Conservation (phyloP, 2,888 invertebrate genomes). For the Callinectes sapidus region DNA sequence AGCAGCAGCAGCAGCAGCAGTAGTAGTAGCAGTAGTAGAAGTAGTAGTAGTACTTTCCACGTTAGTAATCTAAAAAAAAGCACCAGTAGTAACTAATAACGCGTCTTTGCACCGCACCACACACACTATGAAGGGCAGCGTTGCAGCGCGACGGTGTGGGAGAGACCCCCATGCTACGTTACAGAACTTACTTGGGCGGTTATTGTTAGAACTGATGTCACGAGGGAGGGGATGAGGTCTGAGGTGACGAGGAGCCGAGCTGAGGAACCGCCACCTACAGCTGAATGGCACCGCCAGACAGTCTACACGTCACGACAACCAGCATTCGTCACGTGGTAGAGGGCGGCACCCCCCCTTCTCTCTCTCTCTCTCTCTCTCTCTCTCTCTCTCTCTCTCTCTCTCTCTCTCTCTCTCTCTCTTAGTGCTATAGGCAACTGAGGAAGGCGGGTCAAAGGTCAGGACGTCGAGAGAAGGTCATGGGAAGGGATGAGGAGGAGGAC, state of each 20-base stretch:
- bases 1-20: no score
- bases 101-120: no score
- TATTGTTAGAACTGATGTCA: slow-evolving; percentile 24
- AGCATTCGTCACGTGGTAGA: not conserved
- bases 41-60: not conserved
- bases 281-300: not conserved
- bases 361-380: slow-evolving; percentile 50
- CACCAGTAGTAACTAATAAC: no score
- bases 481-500: not conserved
- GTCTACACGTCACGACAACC: not conserved
- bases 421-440: not conserved
- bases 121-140: not conserved
- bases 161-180: not conserved
- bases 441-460: not conserved
- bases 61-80: no score
- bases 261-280: not conserved
- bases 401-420: slow-evolving; percentile 55
- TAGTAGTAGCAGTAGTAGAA: not conserved
- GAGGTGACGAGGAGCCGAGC: not conserved
- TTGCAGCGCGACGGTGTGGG: not conserved
- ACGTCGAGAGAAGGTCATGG: slow-evolving; percentile 10
- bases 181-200: not conserved
- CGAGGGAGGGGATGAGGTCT: not conserved
- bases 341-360: not conserved
- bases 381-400: slow-evolving; percentile 50